A percentile compares a stretch with the other conserved stretches of the same genome.
Conservation (phyloP, 2,113 vertebrate genomes). For the Dendropsophus ebraccatus region DNA sequence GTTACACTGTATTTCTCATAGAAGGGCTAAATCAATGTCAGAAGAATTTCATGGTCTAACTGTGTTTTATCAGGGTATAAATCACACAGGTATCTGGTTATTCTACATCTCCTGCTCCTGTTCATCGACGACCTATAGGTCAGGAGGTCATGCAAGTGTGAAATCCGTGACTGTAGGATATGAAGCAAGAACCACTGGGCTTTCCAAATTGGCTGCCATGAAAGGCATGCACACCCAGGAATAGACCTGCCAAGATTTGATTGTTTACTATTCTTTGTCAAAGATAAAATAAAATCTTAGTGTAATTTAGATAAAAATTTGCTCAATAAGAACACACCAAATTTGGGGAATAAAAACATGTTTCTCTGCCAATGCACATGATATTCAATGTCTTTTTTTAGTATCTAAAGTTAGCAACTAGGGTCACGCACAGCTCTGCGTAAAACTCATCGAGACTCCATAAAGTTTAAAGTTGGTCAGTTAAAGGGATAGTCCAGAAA, state of each 20-base stretch:
- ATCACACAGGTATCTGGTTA: slow-evolving; percentile 21
- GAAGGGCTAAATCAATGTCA: not conserved
- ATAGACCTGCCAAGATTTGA: slow-evolving; percentile 28
- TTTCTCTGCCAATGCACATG: slow-evolving; percentile 20
- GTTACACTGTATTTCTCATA: not conserved
- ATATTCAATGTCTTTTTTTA: slow-evolving; percentile 14
- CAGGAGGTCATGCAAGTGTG: slow-evolving; percentile 43
- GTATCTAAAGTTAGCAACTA: not conserved
- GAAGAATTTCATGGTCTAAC: not conserved
- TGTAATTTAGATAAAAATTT: slow-evolving; percentile 38
- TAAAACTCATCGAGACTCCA: not conserved
- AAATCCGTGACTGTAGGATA: slow-evolving; percentile 17
- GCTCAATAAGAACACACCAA: slow-evolving; percentile 13
- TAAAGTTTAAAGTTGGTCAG: not conserved
- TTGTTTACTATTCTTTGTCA: slow-evolving; percentile 50
- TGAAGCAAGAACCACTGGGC: slow-evolving; percentile 14
- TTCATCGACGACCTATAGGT: slow-evolving; percentile 21
- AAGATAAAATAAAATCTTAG: slow-evolving; percentile 42
- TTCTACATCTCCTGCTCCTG: not conserved
- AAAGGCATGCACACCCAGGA: slow-evolving; percentile 39
- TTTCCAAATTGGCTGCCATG: slow-evolving; percentile 47
- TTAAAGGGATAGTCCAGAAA: too few species aligned
- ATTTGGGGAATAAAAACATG: slow-evolving; percentile 28
- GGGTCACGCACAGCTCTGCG: not conserved
- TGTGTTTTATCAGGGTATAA: slow-evolving; percentile 3